phyloP scores from a whole-genome alignment of 2,113 vertebrate genomes.

The Prinia subflava region DNA sequence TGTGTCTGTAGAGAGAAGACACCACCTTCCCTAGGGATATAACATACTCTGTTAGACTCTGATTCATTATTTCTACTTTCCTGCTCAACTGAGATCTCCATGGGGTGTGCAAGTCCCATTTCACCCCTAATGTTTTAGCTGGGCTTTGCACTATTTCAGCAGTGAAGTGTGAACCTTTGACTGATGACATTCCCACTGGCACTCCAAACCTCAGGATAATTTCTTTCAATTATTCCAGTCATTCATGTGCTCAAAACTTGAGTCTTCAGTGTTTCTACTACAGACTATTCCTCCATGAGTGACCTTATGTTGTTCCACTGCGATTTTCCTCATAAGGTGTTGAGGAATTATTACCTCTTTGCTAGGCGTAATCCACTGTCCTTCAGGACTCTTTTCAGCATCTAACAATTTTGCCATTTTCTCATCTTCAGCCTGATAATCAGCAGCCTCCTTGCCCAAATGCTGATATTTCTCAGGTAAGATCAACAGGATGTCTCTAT shows the following conservation, averaged over 20 bases:
- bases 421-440: background rate
- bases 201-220: no score
- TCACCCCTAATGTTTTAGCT: no score
- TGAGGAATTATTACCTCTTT: background rate
- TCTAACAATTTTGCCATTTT: background rate
- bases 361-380: background rate
- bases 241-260: background rate
- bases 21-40: no score
- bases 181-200: no score
- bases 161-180: no score
- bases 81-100: no score
- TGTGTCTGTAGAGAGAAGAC: no score
- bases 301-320: background rate
- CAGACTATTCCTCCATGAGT: background rate
- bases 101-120: no score
- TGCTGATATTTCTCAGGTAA: background rate
- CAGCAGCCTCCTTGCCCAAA: background rate
- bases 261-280: background rate
- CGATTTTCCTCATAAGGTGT: background rate
- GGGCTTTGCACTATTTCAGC: no score
- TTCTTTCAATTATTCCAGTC: no score
- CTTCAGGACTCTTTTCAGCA: background rate
- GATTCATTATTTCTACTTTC: no score
- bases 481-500: background rate
- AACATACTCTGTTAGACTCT: no score